phyloP scores from a whole-genome alignment of 2,888 invertebrate genomes.

The Dynastes grantii region DNA sequence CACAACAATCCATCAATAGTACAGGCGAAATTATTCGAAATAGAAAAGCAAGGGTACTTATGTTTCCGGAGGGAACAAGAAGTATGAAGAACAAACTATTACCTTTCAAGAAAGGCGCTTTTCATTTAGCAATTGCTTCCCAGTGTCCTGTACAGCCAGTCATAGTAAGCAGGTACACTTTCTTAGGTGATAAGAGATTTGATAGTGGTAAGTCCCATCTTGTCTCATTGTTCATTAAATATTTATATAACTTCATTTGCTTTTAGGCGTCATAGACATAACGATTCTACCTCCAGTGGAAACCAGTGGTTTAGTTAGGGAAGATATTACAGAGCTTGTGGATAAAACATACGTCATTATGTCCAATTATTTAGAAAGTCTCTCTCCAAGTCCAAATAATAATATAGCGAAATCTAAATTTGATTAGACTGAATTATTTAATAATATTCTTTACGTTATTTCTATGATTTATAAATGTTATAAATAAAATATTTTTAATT shows the following conservation, averaged over 20 bases:
- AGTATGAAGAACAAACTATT: constrained; percentile 83
- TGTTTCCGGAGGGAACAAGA: constrained; percentile 96
- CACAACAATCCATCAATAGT: constrained; percentile 82
- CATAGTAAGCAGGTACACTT: constrained; percentile 88
- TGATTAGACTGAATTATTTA: constrained; percentile 55
- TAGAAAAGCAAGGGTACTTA: constrained; percentile 82
- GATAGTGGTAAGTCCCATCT: constrained; percentile 74
- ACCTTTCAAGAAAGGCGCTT: constrained; percentile 97
- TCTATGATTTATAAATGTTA: constrained; percentile 51
- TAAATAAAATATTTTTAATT: constrained; percentile 51
- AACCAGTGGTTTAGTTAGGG: constrained; percentile 77
- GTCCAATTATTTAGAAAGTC: constrained; percentile 76
- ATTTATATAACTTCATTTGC: background rate
- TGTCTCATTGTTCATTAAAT: constrained; percentile 8
- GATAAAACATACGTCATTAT: constrained; percentile 79
- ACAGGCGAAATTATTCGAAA: constrained; percentile 79
- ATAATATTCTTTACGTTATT: constrained; percentile 49
- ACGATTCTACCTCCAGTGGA: constrained; percentile 83
- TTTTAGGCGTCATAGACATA: constrained; percentile 79
- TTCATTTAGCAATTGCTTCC: constrained; percentile 91
- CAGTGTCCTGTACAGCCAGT: constrained; percentile 91
- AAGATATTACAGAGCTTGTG: constrained; percentile 78
- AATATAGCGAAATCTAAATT: constrained; percentile 56
- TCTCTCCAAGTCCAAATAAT: constrained; percentile 67
- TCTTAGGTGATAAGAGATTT: constrained; percentile 75